Evolutionary conservation across 2,888 invertebrate genomes (phyloP).

Genomic region (Tenthredo livida): DNA sequence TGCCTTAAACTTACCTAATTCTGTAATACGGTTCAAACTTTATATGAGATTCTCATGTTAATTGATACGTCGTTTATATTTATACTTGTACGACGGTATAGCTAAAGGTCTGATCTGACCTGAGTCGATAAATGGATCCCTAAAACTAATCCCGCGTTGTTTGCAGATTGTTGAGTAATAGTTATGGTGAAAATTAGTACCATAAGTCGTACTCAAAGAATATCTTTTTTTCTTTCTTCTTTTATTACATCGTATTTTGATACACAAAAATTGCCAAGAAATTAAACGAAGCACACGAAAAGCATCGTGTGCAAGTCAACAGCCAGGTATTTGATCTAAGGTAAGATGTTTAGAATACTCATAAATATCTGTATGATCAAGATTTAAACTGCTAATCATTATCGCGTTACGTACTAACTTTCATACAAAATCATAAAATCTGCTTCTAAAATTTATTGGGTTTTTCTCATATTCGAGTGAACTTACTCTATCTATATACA

Average conservation of each 20-base stretch:
- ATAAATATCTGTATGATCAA: neutral
- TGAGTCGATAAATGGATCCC: neutral
- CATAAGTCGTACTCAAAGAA: neutral
- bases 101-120: neutral
- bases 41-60: neutral
- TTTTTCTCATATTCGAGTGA: no score
- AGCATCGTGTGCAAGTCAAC: neutral
- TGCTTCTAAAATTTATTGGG: neutral
- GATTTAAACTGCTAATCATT: neutral
- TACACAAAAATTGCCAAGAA: neutral
- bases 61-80: slow-evolving; percentile 30
- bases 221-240: neutral
- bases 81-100: slow-evolving; percentile 5
- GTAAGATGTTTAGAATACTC: neutral
- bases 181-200: neutral
- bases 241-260: neutral
- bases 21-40: slow-evolving; percentile 10
- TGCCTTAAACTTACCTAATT: slow-evolving; percentile 34
- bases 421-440: neutral
- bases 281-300: neutral
- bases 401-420: neutral
- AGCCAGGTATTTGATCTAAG: neutral
- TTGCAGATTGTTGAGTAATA: neutral
- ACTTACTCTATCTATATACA: neutral
- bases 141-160: neutral